Conservation (phyloP, 2,113 vertebrate genomes). For the Carassius gibelio region DNA sequence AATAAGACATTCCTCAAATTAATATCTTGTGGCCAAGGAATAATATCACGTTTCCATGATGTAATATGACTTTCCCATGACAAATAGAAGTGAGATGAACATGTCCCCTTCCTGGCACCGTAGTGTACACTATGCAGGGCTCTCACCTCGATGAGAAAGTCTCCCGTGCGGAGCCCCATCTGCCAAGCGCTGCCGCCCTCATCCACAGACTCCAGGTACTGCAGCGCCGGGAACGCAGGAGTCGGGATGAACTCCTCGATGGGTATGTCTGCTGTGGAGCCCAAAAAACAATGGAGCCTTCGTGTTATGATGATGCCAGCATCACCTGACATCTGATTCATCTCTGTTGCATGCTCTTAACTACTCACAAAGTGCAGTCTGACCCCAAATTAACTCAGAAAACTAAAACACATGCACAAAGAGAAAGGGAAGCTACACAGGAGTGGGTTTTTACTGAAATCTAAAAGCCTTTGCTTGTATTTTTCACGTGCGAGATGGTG, state of each 20-base stretch:
- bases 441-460: background rate
- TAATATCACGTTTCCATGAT: too few relatives aligned
- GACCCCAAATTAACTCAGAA: background rate
- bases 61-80: too few relatives aligned
- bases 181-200: conserved; percentile 98
- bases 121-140: background rate
- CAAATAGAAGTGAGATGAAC: too few relatives aligned
- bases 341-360: background rate
- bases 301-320: background rate
- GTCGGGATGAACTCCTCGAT: conserved; percentile 98
- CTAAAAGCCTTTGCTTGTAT: background rate
- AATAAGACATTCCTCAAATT: too few relatives aligned
- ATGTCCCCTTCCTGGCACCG: too few relatives aligned
- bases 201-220: conserved; percentile 99
- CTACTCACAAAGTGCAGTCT: background rate
- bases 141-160: conserved; percentile 97
- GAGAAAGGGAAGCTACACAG: background rate
- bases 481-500: background rate
- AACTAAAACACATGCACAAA: background rate
- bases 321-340: background rate
- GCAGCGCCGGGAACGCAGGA: conserved; percentile 94
- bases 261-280: conserved; percentile 86
- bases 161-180: conserved; percentile 92
- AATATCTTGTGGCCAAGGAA: background rate
- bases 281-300: background rate